A percentile compares a stretch with the other conserved stretches of the same genome.
Evolutionary conservation across 1,140 invertebrate species (phyloP).

Genomic region (Campoletis sonorensis): DNA sequence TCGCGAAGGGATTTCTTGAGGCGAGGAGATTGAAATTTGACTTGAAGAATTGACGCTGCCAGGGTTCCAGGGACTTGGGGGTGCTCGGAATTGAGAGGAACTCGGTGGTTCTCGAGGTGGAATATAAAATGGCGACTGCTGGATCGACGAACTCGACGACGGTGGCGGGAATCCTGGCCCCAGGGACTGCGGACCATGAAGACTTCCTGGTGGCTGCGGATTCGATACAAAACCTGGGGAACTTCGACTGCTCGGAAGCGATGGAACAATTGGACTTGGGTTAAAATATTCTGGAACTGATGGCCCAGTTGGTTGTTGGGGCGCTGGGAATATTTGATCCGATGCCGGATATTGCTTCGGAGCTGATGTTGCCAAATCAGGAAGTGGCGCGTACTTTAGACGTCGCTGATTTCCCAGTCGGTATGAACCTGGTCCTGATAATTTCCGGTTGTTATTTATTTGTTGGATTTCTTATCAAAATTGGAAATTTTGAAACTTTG

Average conservation of each 20-base stretch:
- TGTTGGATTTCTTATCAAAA: not conserved
- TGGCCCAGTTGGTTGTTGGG: constrained; percentile 11
- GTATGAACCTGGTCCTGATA: constrained; percentile 66
- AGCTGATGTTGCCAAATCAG: constrained; percentile 65
- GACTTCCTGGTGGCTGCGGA: not conserved
- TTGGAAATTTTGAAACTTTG: constrained; percentile 6
- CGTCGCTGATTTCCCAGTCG: constrained; percentile 72
- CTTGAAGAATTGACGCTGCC: not conserved
- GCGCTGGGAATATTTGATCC: constrained; percentile 35
- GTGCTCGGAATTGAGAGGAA: constrained; percentile 34
- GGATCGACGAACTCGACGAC: constrained; percentile 36
- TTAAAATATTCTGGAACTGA: constrained; percentile 50
- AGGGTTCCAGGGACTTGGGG: constrained; percentile 24
- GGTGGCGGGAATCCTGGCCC: not conserved
- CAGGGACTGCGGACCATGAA: constrained; percentile 7
- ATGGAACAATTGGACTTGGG: constrained; percentile 43
- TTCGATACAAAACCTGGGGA: not conserved
- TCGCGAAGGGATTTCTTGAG: constrained; percentile 61
- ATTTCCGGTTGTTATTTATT: not conserved
- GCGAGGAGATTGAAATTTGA: constrained; percentile 51
- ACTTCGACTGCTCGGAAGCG: constrained; percentile 36
- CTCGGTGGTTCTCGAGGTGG: not conserved
- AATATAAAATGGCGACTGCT: constrained; percentile 31
- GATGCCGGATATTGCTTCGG: constrained; percentile 40
- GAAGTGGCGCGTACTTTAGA: constrained; percentile 71